Evolutionary conservation across 1,140 invertebrate species (phyloP), one percentile per base, ranked within the genome.

Genomic region (Thaumetopoea pityocampa): DNA sequence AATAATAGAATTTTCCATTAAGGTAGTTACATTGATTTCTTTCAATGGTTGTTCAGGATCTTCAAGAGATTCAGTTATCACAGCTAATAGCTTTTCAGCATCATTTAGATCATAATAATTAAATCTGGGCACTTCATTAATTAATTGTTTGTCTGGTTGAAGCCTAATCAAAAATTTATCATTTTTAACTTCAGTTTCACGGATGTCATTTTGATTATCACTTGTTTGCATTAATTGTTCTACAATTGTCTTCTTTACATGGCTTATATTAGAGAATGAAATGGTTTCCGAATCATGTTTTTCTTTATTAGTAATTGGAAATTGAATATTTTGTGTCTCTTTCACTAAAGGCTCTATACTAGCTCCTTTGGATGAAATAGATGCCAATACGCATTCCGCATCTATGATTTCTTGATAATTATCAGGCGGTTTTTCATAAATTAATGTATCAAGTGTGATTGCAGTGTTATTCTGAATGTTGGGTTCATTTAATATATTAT

Each of bases 321-420:
- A n/a, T n/a, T n/a, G n/a, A n/a, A n/a, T n/a, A n/a, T n/a, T n/a
- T n/a, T n/a, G n/a, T n/a, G n/a, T n/a, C n/a, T n/a, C n/a, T n/a
- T n/a, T n/a, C n/a, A n/a, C n/a, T n/a, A n/a, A 22, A 5, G 42
- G 23, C 35, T 47, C 28, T 22, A 27, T 20, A 12, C 24, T 43
- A 14, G 7, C 11, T 11, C 40, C 29, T 17, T 14, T 37, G 6
- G 19, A 33, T 18, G 29, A 1, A 9, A 32, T 24, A 5, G 46
- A 29, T 12, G 41, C 53, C 0, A 63, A 29, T 11, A 47, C 35
- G 1, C 27, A 30, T 56, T 71, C 65, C 35, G 61, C 62, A 29
- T 67, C 63, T 3, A 35, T 20, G 28, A 63, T 41, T 30, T 68
- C 52, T 15, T 65, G 33, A 48, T 67, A 70, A 40, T 26, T 58